A percentile compares a stretch with the other conserved stretches of the same genome.
phyloP scores from a whole-genome alignment of 2,797 vertebrate species.

The Pelochelys cantorii region DNA sequence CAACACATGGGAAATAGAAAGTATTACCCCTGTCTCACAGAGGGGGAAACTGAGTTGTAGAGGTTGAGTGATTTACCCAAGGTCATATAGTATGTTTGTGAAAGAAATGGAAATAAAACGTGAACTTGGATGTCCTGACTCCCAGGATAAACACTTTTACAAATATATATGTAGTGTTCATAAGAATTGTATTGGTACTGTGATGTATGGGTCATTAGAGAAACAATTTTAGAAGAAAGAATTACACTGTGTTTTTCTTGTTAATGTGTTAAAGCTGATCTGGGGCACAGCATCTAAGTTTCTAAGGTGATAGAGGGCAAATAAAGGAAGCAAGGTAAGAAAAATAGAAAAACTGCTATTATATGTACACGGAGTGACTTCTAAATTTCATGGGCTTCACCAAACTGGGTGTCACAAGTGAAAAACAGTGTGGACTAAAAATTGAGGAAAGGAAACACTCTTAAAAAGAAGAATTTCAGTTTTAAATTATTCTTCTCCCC shows the following conservation, averaged over 20 bases:
- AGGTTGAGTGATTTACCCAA: not conserved
- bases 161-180: fast-evolving
- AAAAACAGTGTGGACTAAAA: not conserved
- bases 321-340: fast-evolving
- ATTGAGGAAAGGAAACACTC: not conserved
- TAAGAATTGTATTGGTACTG: not conserved
- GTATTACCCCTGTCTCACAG: not conserved
- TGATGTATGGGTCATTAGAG: not conserved
- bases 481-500: not conserved
- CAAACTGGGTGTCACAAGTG: not conserved
- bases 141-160: not conserved
- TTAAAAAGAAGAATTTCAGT: not conserved
- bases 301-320: not conserved
- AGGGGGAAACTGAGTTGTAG: not conserved
- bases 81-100: not conserved
- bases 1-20: not conserved
- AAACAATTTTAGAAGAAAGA: not conserved
- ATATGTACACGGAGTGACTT: not conserved
- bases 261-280: not conserved
- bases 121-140: not conserved
- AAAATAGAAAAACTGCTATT: not conserved
- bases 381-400: not conserved
- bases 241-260: not conserved
- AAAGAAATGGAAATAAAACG: not conserved
- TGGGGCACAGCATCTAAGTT: not conserved